Conservation (phyloP, 2,113 vertebrate genomes). For the human region GRCh38 chr9:109628501-109629000, state of each 20-base stretch:
- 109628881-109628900: neutral
- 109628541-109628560: neutral
- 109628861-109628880: neutral
- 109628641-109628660: neutral
- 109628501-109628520: neutral
- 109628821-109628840: neutral
- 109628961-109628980: neutral
- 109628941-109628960: neutral
- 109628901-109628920: neutral
- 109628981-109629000: neutral
- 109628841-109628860: neutral
- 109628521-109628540: neutral
- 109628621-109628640: slow-evolving; percentile 2
- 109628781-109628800: neutral
- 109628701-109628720: no score
- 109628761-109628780: neutral
- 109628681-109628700: neutral
- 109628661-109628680: neutral
- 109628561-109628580: neutral
- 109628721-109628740: neutral
- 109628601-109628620: neutral
- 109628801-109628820: neutral
- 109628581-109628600: neutral
- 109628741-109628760: neutral
- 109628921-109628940: neutral